Conservation (phyloP, 2,888 invertebrate species). For the Cheilosia vernalis region DNA sequence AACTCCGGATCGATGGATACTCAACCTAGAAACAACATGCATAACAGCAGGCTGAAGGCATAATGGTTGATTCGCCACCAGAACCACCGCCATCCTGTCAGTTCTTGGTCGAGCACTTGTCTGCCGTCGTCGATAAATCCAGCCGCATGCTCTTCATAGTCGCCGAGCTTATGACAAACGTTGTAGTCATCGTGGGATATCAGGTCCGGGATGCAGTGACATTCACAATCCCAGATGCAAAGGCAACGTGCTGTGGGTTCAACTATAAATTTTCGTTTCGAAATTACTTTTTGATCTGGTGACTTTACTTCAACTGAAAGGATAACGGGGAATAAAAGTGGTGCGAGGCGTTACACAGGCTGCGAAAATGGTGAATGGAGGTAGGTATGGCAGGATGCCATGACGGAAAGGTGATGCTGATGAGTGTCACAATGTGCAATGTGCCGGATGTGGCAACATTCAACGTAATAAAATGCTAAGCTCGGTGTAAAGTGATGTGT, state of each 20-base stretch:
- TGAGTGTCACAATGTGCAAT: slow-evolving; percentile 35
- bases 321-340: slow-evolving; percentile 47
- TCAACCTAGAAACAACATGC: slow-evolving; percentile 77
- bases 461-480: slow-evolving; percentile 54
- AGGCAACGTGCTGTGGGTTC: slow-evolving; percentile 79
- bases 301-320: slow-evolving; percentile 75
- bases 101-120: slow-evolving; percentile 32
- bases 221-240: slow-evolving; percentile 80
- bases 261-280: slow-evolving; percentile 77
- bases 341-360: slow-evolving; percentile 13
- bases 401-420: slow-evolving; percentile 1
- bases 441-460: slow-evolving; percentile 49
- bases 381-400: background rate
- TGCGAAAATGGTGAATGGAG: slow-evolving; percentile 32
- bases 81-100: slow-evolving; percentile 45
- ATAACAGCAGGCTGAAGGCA: slow-evolving; percentile 62
- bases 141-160: slow-evolving; percentile 73
- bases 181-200: slow-evolving; percentile 77
- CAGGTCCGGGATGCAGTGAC: slow-evolving; percentile 79
- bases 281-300: slow-evolving; percentile 68
- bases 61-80: slow-evolving; percentile 55
- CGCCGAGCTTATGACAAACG: slow-evolving; percentile 77
- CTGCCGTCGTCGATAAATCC: slow-evolving; percentile 76
- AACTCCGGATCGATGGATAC: slow-evolving; percentile 45
- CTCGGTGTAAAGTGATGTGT: slow-evolving; percentile 42